Conservation (phyloP, 2,888 invertebrate species). For the Beris chalybata region DNA sequence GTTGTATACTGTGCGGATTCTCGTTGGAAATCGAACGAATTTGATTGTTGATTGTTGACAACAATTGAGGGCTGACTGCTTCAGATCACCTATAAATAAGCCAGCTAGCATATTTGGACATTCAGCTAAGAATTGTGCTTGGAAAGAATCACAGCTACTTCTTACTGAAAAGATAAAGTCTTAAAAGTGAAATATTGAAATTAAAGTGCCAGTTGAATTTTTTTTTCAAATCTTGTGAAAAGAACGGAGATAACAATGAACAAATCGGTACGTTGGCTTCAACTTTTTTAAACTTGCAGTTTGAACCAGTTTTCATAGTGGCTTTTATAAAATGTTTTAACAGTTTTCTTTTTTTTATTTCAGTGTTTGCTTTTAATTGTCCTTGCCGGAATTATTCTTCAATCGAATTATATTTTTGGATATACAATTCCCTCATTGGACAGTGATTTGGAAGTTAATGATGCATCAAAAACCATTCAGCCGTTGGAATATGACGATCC, state of each 20-base stretch:
- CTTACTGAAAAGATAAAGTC: not conserved
- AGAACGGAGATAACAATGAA: not conserved
- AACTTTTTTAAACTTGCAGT: no score
- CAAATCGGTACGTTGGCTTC: not conserved
- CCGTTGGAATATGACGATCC: not conserved
- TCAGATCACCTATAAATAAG: slow-evolving; percentile 19
- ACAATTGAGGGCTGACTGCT: not conserved
- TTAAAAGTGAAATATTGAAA: not conserved
- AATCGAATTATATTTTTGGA: not conserved
- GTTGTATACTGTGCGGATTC: not conserved
- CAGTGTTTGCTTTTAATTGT: not conserved
- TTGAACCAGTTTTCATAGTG: no score
- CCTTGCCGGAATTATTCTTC: not conserved
- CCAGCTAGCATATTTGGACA: not conserved
- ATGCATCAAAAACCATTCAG: not conserved
- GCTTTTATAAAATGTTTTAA: no score
- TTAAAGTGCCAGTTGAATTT: not conserved
- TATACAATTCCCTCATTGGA: slow-evolving; percentile 1
- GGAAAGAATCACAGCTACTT: not conserved
- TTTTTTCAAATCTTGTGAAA: not conserved
- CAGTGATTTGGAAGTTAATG: not conserved
- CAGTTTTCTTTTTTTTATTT: not conserved
- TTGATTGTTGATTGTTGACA: not conserved
- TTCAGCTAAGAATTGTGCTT: slow-evolving; percentile 2
- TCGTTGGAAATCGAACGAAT: not conserved